Evolutionary conservation across 2,888 invertebrate species (phyloP), one percentile per base, ranked within the genome.

Genomic region (Osedax fenrisi): DNA sequence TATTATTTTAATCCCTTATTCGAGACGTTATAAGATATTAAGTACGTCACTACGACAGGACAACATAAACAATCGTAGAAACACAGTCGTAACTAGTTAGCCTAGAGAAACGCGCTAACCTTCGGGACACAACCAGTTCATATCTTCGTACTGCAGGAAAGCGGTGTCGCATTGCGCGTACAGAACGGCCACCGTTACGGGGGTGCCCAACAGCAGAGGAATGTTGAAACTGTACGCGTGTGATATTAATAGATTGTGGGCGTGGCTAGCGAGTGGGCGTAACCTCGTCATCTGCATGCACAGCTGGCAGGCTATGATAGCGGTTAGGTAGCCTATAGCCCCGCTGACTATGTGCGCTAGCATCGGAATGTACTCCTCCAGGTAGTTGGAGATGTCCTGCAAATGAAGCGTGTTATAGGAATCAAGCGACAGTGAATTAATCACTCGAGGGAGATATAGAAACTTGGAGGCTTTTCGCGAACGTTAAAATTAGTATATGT

Each of bases 141-240:
- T 56, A 22, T 71, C 23, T 5, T 70, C 24, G 64, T 75, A 62
- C 3, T 25, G 13, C 24, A 64, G 25, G 27, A 76, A 72, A 17
- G 64, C 73, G 2, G 72, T 25, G 56, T n/a, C 67, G 75, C 74
- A 77, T 23, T 69, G 76, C 74, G 74, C 41, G 27, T 26, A 22
- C 17, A 76, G 17, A n/a, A 77, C 25, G 26, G 64, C 25, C n/a
- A 75, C 27, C 21, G 76, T 73, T 61, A 78, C 74, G 1, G 86
- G 86, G 0, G 85, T 82, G 0, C 84, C 80, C 27, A 86, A 76
- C n/a, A 81, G 80, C 3, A 87, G 78, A 0, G 86, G 86, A n/a
- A 86, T 79, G 2, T 86, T 82, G 79, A 85, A 86, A 80, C 85
- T 80, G 78, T 64, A n/a, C n/a, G n/a, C n/a, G n/a, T n/a, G n/a